Evolutionary conservation across 37 sponge, comb jelly and placozoan genomes (phyloP).

Genomic region (Aphrocallistes beatrix): DNA sequence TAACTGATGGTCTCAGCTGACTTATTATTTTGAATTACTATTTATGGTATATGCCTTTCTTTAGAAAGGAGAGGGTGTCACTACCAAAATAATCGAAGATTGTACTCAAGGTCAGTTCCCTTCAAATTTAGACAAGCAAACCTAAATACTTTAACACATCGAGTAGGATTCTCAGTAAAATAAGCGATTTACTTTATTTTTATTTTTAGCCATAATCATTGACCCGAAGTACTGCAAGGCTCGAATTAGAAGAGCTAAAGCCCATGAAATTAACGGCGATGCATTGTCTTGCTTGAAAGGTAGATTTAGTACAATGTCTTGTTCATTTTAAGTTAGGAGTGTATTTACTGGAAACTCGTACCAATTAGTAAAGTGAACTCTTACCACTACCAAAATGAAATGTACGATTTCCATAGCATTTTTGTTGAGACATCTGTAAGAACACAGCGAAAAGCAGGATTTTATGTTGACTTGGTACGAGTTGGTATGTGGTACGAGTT

Average conservation of each 20-base stretch:
- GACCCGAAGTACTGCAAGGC: neutral
- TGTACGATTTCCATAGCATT: too few species aligned
- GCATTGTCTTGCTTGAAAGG: neutral
- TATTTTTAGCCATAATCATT: neutral
- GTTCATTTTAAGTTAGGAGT: too few species aligned
- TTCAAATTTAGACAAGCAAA: neutral
- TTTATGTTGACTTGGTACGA: neutral
- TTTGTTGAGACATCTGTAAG: neutral
- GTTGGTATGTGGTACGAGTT: neutral
- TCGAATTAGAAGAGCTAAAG: neutral
- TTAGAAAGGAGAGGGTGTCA: neutral
- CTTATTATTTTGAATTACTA: too few species aligned
- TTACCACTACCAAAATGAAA: too few species aligned
- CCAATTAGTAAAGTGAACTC: too few species aligned
- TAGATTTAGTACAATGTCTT: neutral
- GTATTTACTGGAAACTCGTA: too few species aligned
- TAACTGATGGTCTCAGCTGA: neutral
- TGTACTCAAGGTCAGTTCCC: neutral
- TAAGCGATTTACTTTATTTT: neutral
- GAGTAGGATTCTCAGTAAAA: neutral
- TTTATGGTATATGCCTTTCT: too few species aligned
- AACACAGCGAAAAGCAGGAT: neutral
- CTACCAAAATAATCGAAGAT: neutral
- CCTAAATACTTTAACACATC: too few species aligned
- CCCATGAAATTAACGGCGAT: neutral